Conservation (phyloP, 2,888 invertebrate species). For the Mythimna impura region DNA sequence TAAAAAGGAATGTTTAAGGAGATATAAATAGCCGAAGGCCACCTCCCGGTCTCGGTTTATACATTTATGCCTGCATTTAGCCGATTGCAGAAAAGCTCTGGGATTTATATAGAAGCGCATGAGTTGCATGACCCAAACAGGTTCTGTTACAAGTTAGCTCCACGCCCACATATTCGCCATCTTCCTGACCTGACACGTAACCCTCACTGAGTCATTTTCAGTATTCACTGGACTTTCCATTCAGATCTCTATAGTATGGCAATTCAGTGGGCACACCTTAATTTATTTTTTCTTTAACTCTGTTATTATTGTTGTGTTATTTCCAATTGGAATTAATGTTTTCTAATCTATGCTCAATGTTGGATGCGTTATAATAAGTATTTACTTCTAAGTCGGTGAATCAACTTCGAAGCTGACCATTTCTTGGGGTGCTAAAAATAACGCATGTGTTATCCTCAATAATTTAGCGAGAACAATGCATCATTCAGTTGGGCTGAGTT, state of each 20-base stretch:
- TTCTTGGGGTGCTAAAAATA: slow-evolving; percentile 65
- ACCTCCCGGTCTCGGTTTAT: slow-evolving; percentile 63
- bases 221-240: slow-evolving; percentile 54
- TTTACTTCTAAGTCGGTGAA: slow-evolving; percentile 25
- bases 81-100: slow-evolving; percentile 79
- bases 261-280: slow-evolving; percentile 19
- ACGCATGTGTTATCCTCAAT: slow-evolving; percentile 67
- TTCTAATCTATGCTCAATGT: background rate
- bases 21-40: slow-evolving; percentile 79
- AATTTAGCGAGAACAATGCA: slow-evolving; percentile 75
- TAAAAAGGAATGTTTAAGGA: slow-evolving; percentile 36
- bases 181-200: slow-evolving; percentile 81
- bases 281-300: background rate
- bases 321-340: background rate
- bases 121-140: slow-evolving; percentile 88
- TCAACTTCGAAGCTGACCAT: slow-evolving; percentile 45
- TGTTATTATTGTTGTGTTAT: background rate
- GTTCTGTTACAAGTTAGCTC: slow-evolving; percentile 81
- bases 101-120: slow-evolving; percentile 85
- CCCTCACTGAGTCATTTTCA: slow-evolving; percentile 79
- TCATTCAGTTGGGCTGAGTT: slow-evolving; percentile 73
- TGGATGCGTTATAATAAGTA: slow-evolving; percentile 3
- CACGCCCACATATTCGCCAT: slow-evolving; percentile 81
- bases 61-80: slow-evolving; percentile 68
- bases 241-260: slow-evolving; percentile 26